Evolutionary conservation across 2,113 vertebrate genomes (phyloP).

Genomic region (Stomatorhinus ivindoensis): DNA sequence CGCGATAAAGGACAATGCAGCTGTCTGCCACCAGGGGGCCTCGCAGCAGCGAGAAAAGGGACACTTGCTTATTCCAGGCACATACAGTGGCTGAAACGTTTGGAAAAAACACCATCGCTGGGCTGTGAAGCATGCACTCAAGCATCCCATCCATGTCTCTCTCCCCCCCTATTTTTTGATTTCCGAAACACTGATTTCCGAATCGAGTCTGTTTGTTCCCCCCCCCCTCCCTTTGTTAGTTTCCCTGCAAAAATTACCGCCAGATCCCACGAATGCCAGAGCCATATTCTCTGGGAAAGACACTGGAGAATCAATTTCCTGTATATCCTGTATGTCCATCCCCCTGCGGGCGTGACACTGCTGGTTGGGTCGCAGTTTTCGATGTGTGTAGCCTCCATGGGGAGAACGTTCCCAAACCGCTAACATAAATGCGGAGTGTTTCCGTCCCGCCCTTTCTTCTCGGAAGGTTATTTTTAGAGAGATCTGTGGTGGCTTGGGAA

Average conservation of each 20-base stretch:
- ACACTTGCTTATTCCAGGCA: slow-evolving; percentile 17
- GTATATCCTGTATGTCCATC: background rate
- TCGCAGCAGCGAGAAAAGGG: background rate
- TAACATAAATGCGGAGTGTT: background rate
- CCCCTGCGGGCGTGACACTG: background rate
- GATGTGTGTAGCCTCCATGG: background rate
- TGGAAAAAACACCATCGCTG: background rate
- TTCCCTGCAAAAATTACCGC: background rate
- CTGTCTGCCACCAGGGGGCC: slow-evolving; percentile 41
- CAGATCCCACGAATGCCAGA: background rate
- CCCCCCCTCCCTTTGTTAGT: background rate
- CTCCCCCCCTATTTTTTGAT: background rate
- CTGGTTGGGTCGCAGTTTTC: background rate
- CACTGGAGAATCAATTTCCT: background rate
- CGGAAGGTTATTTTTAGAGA: slow-evolving; percentile 25
- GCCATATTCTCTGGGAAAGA: background rate
- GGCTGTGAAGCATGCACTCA: background rate
- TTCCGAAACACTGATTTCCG: background rate
- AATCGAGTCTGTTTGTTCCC: background rate
- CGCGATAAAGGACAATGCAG: background rate
- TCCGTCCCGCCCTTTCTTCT: slow-evolving; percentile 2
- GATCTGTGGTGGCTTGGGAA: slow-evolving; percentile 26
- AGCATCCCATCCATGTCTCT: background rate
- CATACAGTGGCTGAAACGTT: background rate
- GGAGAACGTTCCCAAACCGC: background rate